A percentile compares a stretch with the other conserved stretches of the same genome.
Conservation (phyloP, 1,140 invertebrate species). For the Drosophila persimilis region DNA sequence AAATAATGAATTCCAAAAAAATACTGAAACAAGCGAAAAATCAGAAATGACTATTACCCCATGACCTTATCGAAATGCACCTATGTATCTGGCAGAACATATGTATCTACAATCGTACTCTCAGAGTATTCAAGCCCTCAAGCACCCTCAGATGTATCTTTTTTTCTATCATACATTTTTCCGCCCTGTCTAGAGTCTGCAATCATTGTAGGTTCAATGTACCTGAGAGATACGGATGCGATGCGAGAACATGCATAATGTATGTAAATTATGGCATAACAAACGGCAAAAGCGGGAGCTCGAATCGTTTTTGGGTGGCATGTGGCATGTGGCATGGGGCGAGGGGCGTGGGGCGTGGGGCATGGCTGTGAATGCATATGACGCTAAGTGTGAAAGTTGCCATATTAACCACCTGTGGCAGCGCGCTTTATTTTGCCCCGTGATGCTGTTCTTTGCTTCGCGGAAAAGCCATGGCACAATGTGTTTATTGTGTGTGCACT, state of each 20-base stretch:
- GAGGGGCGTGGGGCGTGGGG: background rate
- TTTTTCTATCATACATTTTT: conserved; percentile 17
- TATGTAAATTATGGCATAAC: conserved; percentile 77
- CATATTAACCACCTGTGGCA: conserved; percentile 79
- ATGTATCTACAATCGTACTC: too few species aligned
- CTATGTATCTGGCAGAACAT: too few species aligned
- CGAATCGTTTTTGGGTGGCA: background rate
- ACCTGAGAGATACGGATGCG: conserved; percentile 56
- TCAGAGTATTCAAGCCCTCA: too few species aligned
- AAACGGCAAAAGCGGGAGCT: conserved; percentile 28
- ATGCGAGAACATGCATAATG: conserved; percentile 70
- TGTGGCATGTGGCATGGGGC: background rate
- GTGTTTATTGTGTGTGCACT: conserved; percentile 67
- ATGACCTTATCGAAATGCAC: too few species aligned
- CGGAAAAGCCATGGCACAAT: conserved; percentile 45
- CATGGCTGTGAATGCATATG: conserved; percentile 40
- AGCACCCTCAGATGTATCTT: background rate
- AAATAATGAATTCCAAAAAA: too few species aligned
- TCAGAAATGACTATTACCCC: too few species aligned
- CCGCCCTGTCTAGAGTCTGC: conserved; percentile 15
- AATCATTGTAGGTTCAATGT: conserved; percentile 78
- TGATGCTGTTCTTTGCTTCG: background rate
- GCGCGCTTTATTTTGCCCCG: background rate
- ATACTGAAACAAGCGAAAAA: too few species aligned
- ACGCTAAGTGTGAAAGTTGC: conserved; percentile 73